phyloP scores from a whole-genome alignment of 2,888 invertebrate species.

The Gymnosoma rotundatum region DNA sequence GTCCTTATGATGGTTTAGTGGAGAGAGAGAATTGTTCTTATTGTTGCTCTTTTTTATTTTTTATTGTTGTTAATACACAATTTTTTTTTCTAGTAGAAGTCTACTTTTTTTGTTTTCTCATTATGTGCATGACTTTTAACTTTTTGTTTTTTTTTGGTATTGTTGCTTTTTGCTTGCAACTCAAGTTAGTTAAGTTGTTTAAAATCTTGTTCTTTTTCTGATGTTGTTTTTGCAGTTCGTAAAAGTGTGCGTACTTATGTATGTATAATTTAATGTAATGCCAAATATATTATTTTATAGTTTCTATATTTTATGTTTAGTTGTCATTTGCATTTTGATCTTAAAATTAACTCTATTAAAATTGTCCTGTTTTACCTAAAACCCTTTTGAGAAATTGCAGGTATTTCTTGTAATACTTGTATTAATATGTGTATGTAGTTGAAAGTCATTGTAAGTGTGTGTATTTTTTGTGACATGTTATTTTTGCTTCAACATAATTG shows the following conservation, averaged over 20 bases:
- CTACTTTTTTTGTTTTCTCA: conserved; percentile 46
- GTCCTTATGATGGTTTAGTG: conserved; percentile 26
- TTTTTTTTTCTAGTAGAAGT: background rate
- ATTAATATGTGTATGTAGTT: background rate
- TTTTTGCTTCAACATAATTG: conserved; percentile 12
- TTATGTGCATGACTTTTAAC: conserved; percentile 63
- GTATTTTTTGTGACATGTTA: background rate
- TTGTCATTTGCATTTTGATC: conserved; percentile 4
- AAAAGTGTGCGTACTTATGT: background rate
- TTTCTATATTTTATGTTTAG: conserved; percentile 23
- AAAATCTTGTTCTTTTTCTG: conserved; percentile 9
- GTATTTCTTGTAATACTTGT: conserved; percentile 19
- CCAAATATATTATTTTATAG: conserved; percentile 17
- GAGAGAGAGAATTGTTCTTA: conserved; percentile 32
- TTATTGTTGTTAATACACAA: conserved; percentile 6
- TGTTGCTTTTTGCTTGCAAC: conserved; percentile 33
- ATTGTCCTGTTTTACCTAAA: conserved; percentile 9
- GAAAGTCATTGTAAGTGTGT: background rate
- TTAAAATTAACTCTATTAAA: conserved; percentile 4
- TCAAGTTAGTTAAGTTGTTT: background rate
- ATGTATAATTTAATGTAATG: background rate
- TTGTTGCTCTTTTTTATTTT: conserved; percentile 1
- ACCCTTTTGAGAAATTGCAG: conserved; percentile 24
- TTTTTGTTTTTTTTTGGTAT: conserved; percentile 1
- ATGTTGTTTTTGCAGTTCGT: conserved; percentile 5